Evolutionary conservation across 2,113 vertebrate species (phyloP).

Genomic region (Cairina moschata): DNA sequence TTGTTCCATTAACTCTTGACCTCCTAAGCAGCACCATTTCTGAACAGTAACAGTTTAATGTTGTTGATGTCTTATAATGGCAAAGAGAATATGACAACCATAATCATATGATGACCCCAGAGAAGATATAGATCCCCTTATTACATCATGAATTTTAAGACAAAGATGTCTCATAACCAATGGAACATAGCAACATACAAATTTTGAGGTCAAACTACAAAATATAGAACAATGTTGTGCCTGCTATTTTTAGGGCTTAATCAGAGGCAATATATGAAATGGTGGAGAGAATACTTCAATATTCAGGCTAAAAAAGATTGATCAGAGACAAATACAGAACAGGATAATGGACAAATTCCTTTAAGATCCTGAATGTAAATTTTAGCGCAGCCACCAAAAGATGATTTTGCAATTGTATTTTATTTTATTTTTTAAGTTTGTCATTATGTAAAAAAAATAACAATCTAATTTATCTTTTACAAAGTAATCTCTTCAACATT

Average conservation of each 20-base stretch:
- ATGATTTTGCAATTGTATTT: not conserved
- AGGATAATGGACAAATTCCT: not conserved
- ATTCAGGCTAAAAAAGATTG: not conserved
- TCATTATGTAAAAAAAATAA: not conserved
- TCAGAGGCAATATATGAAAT: not conserved
- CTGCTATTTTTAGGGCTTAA: not conserved
- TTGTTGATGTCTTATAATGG: not conserved
- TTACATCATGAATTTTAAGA: not conserved
- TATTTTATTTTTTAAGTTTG: not conserved
- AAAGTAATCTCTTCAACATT: not conserved
- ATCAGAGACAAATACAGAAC: not conserved
- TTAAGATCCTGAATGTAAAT: not conserved
- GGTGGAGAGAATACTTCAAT: not conserved
- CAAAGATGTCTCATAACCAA: not conserved
- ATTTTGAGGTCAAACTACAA: not conserved
- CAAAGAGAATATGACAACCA: not conserved
- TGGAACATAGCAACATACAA: not conserved
- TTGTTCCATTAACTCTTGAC: not conserved
- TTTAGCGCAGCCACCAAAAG: not conserved
- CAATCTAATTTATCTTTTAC: not conserved
- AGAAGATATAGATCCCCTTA: not conserved
- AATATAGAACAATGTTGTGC: not conserved
- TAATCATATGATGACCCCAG: not conserved
- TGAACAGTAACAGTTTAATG: not conserved
- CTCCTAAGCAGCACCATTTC: not conserved